Percentiles rank a stretch among this genome's conserved stretches.
Evolutionary conservation across 2,797 vertebrate genomes (phyloP).

Genomic region (Schizopygopsis malacanthus): DNA sequence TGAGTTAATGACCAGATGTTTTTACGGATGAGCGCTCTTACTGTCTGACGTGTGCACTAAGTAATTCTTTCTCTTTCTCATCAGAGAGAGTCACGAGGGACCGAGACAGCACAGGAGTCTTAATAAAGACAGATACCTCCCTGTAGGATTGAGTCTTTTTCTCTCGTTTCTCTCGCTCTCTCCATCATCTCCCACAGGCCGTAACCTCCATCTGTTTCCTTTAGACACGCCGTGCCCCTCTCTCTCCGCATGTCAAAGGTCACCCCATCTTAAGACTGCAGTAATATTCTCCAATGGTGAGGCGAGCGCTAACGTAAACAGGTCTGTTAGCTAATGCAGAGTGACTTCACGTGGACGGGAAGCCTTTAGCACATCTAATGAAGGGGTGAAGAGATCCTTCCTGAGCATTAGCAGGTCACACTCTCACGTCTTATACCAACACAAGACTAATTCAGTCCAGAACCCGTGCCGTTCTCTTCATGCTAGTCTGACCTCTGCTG

Average conservation of each 20-base stretch:
- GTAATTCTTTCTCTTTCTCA: slow-evolving; percentile 40
- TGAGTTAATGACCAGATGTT: slow-evolving; percentile 40
- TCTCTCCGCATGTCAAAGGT: slow-evolving; percentile 57
- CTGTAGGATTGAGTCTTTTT: slow-evolving; percentile 40
- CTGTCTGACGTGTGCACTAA: slow-evolving; percentile 39
- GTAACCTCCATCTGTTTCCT: slow-evolving; percentile 62
- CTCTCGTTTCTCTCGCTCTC: background rate
- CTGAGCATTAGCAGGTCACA: slow-evolving; percentile 47
- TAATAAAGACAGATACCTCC: slow-evolving; percentile 59
- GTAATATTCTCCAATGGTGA: slow-evolving; percentile 51
- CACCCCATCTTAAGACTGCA: slow-evolving; percentile 45
- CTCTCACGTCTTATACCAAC: slow-evolving; percentile 12
- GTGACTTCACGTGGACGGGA: slow-evolving; percentile 31
- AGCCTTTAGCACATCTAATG: slow-evolving; percentile 40
- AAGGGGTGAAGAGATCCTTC: slow-evolving; percentile 52
- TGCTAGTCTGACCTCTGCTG: slow-evolving; percentile 36
- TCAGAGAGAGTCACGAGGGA: slow-evolving; percentile 50
- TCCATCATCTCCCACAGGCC: slow-evolving; percentile 37
- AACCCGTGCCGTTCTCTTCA: background rate
- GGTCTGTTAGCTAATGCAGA: slow-evolving; percentile 51
- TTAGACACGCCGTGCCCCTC: slow-evolving; percentile 52
- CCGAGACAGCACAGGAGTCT: slow-evolving; percentile 38
- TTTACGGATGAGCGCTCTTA: background rate
- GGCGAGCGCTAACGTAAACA: slow-evolving; percentile 50
- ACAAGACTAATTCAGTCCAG: slow-evolving; percentile 47